A percentile compares a stretch with the other conserved stretches of the same genome.
phyloP scores from a whole-genome alignment of 2,888 invertebrate species.

The Chrysina gloriosa region DNA sequence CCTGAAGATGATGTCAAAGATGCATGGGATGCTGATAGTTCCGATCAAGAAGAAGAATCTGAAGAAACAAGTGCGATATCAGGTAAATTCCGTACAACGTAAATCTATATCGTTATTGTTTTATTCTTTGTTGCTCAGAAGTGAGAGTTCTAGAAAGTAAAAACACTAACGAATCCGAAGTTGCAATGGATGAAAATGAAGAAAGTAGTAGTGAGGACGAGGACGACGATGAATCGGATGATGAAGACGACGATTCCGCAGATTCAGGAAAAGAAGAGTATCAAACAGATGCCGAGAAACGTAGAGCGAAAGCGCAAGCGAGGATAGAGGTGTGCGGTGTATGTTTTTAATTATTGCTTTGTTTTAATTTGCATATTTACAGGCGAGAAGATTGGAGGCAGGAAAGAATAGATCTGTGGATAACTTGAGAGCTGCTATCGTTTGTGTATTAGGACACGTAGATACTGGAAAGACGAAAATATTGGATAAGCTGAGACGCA shows the following conservation, averaged over 20 bases:
- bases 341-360: conserved; percentile 7
- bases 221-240: conserved; percentile 61
- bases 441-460: conserved; percentile 98
- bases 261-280: conserved; percentile 69
- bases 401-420: conserved; percentile 76
- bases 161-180: conserved; percentile 7
- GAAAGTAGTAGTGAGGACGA: conserved; percentile 64
- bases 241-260: conserved; percentile 49
- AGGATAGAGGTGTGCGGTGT: conserved; percentile 75
- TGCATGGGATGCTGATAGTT: conserved; percentile 86
- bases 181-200: conserved; percentile 61
- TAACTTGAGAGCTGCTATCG: conserved; percentile 91
- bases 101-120: too few species aligned
- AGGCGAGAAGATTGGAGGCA: conserved; percentile 76
- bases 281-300: conserved; percentile 80
- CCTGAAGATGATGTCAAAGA: conserved; percentile 78
- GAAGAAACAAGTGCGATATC: conserved; percentile 52
- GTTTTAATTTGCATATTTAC: conserved; percentile 49
- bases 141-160: neutral
- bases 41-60: conserved; percentile 60
- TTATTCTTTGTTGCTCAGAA: conserved; percentile 1
- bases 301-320: conserved; percentile 76
- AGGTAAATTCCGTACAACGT: conserved; percentile 33
- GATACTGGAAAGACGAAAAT: conserved; percentile 99
- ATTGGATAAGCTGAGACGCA: conserved; percentile 91